Base-by-base conservation (phyloP, 1,140 invertebrate species). In the Capitella teleta region DNA sequence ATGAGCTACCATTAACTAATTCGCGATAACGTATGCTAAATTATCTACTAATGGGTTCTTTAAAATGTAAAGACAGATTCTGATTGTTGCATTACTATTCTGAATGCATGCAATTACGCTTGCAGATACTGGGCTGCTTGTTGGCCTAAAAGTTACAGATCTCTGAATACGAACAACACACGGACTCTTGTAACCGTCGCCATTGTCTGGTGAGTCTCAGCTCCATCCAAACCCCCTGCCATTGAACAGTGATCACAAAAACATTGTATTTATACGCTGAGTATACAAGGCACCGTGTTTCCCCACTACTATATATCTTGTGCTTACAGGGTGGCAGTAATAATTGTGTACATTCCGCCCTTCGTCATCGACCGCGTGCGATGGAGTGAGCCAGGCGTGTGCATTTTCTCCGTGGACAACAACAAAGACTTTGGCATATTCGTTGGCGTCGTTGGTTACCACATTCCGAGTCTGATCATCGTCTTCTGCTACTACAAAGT, bases 261-360 rank as follows among this genome's bases (percentile, higher is more conserved):
- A n/a, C n/a, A n/a, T n/a, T n/a, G n/a, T n/a, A n/a, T n/a, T n/a
- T n/a, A n/a, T n/a, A n/a, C n/a, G n/a, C n/a, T n/a, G n/a, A n/a
- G n/a, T n/a, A n/a, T n/a, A n/a, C n/a, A n/a, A n/a, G n/a, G n/a
- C n/a, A n/a, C n/a, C n/a, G n/a, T n/a, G n/a, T n/a, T n/a, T n/a
- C n/a, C n/a, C n/a, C n/a, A n/a, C n/a, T n/a, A n/a, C n/a, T n/a
- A n/a, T n/a, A n/a, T n/a, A n/a, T n/a, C n/a, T n/a, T n/a, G n/a
- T n/a, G n/a, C n/a, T n/a, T n/a, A n/a, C 55, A 66, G 68, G 68
- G 19, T 61, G 14, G 45, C 58, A 16, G 65, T 66, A 46, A 26
- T 63, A 10, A 14, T 59, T 1, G 51, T 71, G 12, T 70, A 66
- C 63, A 51, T 68, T 5, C 66, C 66, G 14, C 53, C 66, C 0